phyloP scores from a whole-genome alignment of 2,113 vertebrate genomes.

The Oncorhynchus masou region DNA sequence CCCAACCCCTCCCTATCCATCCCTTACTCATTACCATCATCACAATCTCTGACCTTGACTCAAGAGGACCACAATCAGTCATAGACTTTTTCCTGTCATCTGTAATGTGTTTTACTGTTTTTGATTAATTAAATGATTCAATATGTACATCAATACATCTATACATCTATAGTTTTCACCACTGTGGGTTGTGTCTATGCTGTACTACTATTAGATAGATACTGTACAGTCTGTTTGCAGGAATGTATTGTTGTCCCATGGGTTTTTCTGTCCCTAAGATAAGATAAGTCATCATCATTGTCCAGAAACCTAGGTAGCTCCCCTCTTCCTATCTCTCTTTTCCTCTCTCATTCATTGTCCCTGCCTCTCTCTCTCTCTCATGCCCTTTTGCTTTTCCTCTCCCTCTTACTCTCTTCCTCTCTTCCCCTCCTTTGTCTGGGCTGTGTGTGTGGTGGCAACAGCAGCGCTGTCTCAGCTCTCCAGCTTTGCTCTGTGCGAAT shows the following conservation, averaged over 20 bases:
- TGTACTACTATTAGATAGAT: too few species aligned
- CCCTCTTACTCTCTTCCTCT: neutral
- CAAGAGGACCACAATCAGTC: neutral
- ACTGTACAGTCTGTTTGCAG: too few species aligned
- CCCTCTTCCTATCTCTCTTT: neutral
- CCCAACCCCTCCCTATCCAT: neutral
- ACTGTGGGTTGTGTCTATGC: too few species aligned
- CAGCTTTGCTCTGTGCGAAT: constrained; percentile 3
- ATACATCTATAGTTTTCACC: too few species aligned
- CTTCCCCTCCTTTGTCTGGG: neutral
- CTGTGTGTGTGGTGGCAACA: constrained; percentile 1
- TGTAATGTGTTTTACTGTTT: too few species aligned
- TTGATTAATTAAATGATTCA: too few species aligned
- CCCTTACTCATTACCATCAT: neutral
- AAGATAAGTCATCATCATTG: neutral
- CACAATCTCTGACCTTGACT: neutral
- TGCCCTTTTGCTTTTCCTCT: neutral
- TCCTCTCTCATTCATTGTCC: neutral
- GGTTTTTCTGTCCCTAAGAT: neutral
- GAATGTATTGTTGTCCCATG: neutral
- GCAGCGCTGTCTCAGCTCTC: constrained; percentile 16
- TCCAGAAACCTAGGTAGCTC: neutral
- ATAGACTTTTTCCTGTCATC: too few species aligned
- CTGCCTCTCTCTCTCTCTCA: neutral
- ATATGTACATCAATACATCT: too few species aligned